These are phyloP conservation scores for Lepus americanus DNA, from an alignment of 2,113 vertebrate species.

Conservation along the genomic window DNA sequence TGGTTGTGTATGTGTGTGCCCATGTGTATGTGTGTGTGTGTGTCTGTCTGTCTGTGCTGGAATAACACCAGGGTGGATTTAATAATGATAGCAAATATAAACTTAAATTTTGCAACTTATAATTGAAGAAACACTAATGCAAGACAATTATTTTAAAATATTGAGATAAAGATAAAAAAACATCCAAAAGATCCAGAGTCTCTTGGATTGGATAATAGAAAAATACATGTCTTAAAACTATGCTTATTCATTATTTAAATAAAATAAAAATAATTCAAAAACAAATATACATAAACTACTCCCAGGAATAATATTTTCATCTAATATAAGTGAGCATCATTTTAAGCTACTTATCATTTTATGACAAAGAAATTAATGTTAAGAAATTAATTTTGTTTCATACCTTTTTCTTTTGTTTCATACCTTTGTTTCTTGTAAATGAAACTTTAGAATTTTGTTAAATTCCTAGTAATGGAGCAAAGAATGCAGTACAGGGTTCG, in stretches of 20 bases:
- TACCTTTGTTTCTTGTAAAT: neutral
- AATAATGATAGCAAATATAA: neutral
- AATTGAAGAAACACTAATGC: neutral
- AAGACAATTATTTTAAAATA: neutral
- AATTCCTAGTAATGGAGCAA: neutral
- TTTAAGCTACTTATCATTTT: neutral
- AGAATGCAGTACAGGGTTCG: neutral
- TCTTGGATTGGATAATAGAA: neutral
- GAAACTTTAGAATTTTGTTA: neutral
- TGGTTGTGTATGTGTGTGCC: neutral
- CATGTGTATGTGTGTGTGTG: neutral
- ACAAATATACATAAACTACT: neutral
- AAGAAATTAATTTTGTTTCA: constrained; percentile 19
- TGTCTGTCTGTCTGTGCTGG: neutral
- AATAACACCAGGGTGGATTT: neutral
- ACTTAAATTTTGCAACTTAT: neutral
- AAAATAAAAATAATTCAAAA: neutral
- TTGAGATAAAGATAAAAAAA: neutral
- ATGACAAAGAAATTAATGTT: constrained; percentile 35
- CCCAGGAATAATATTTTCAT: neutral
- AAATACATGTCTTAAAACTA: neutral
- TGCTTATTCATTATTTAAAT: neutral
- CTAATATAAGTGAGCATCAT: neutral
- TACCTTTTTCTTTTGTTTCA: neutral
- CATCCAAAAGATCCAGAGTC: neutral